phyloP scores from a whole-genome alignment of 2,888 invertebrate genomes.

The Saturnia pavonia region DNA sequence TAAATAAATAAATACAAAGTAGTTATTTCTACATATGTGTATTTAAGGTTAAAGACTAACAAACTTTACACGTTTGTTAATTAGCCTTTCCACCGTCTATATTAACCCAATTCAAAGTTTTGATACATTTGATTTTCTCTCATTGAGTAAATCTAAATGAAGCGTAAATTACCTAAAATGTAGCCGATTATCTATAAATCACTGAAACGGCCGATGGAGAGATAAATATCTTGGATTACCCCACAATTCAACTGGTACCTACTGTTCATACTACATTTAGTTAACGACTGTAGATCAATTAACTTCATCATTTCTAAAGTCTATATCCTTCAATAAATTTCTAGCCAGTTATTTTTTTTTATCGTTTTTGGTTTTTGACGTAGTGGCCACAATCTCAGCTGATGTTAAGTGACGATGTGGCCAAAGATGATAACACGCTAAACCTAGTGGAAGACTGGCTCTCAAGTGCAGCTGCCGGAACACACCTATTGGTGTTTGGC shows the following conservation, averaged over 20 bases:
- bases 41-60: too few relatives aligned
- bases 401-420: too few relatives aligned
- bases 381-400: too few relatives aligned
- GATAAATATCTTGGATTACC: background rate
- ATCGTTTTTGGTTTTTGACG: background rate
- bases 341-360: background rate
- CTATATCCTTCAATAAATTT: background rate
- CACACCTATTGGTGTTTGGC: too few relatives aligned
- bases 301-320: background rate
- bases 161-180: background rate
- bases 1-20: too few relatives aligned
- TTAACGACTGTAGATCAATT: background rate
- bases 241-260: background rate
- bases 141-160: background rate
- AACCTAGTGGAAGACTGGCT: too few relatives aligned
- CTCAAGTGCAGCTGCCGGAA: too few relatives aligned
- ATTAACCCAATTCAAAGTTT: too few relatives aligned
- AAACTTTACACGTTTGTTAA: too few relatives aligned
- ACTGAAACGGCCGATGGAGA: background rate
- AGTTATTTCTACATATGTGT: too few relatives aligned
- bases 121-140: background rate
- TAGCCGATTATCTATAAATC: constrained; percentile 9
- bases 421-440: too few relatives aligned
- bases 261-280: background rate
- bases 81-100: too few relatives aligned